Evolutionary conservation across 1,140 invertebrate species (phyloP).

Genomic region (Proales similis): DNA sequence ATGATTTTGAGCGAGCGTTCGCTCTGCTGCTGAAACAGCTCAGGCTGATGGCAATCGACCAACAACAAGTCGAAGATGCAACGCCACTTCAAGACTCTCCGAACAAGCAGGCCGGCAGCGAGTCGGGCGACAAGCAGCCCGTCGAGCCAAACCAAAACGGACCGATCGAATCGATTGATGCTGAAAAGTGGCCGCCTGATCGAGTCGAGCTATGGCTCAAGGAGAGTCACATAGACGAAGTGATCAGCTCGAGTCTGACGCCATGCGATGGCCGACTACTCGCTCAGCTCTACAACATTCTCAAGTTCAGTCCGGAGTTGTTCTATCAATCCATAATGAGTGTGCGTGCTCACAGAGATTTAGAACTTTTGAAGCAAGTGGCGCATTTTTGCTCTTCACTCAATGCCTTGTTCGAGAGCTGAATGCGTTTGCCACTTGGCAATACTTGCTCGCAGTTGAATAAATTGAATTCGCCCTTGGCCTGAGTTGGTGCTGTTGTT

Average conservation of each 20-base stretch:
- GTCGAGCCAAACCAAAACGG: background rate
- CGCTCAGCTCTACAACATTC: background rate
- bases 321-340: slow-evolving; percentile 32
- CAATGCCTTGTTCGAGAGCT: no score
- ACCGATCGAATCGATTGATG: no score
- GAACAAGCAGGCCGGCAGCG: background rate
- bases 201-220: slow-evolving; percentile 27
- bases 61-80: slow-evolving; percentile 1
- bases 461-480: no score
- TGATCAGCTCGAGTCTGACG: background rate
- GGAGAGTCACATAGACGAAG: slow-evolving; percentile 4
- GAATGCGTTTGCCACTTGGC: no score
- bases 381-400: no score
- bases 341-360: no score
- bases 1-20: slow-evolving; percentile 25
- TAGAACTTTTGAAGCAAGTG: no score
- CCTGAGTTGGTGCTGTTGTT: no score
- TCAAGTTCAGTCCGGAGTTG: slow-evolving; percentile 12
- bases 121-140: background rate
- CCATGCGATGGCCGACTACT: slow-evolving; percentile 15
- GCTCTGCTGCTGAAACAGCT: background rate
- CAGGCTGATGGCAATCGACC: slow-evolving; percentile 2
- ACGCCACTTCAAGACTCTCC: background rate
- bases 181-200: slow-evolving; percentile 12
- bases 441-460: no score